Evolutionary conservation across 2,113 vertebrate genomes (phyloP).

Genomic region (Sitta europaea): DNA sequence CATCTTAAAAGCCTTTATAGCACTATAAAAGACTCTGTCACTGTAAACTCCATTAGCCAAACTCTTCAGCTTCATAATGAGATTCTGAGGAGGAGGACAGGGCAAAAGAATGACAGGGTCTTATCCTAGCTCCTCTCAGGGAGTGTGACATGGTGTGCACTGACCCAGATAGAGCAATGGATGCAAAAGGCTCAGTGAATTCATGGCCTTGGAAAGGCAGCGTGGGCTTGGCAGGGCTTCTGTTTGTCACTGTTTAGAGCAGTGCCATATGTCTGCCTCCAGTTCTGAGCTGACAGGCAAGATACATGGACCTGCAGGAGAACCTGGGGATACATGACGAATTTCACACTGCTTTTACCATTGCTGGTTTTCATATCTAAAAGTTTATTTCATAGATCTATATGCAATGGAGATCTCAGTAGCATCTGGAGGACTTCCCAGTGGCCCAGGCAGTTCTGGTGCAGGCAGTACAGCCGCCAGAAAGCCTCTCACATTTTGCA

Average conservation of each 20-base stretch:
- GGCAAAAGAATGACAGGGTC: not conserved
- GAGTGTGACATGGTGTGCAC: not conserved
- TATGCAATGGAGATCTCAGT: not conserved
- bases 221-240: not conserved
- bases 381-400: not conserved
- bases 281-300: not conserved
- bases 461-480: not conserved
- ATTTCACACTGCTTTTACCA: not conserved
- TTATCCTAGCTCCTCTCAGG: not conserved
- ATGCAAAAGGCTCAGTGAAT: not conserved
- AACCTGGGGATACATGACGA: not conserved
- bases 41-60: conserved; percentile 64
- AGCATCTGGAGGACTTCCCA: not conserved
- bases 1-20: conserved; percentile 72
- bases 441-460: not conserved
- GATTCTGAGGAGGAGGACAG: conserved; percentile 22
- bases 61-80: conserved; percentile 55
- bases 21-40: conserved; percentile 69
- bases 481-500: not conserved
- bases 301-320: not conserved
- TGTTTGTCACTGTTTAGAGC: not conserved
- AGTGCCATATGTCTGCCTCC: not conserved
- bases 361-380: not conserved
- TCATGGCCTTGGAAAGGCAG: not conserved
- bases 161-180: not conserved